phyloP scores from a whole-genome alignment of 2,888 invertebrate species.

The Hetaerina titia region DNA sequence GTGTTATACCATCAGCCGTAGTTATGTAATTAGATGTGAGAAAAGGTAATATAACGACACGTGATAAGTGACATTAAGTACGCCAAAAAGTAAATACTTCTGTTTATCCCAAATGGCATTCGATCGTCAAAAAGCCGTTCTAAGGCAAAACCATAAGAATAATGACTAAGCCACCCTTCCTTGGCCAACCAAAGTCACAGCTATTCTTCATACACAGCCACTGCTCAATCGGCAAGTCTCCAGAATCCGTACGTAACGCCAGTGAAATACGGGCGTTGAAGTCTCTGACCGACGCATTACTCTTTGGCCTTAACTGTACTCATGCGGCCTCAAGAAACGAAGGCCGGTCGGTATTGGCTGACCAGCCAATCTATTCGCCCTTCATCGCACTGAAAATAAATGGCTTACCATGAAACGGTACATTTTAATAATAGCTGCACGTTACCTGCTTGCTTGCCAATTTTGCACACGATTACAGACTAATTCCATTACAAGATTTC shows the following conservation, averaged over 20 bases:
- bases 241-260: not conserved
- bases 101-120: too few relatives aligned
- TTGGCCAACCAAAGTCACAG: not conserved
- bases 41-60: too few relatives aligned
- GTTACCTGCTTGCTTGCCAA: slow-evolving; percentile 14
- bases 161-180: too few relatives aligned
- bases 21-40: too few relatives aligned
- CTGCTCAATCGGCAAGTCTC: not conserved
- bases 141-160: too few relatives aligned
- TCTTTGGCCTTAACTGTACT: slow-evolving; percentile 64
- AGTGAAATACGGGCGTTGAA: slow-evolving; percentile 39
- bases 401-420: not conserved
- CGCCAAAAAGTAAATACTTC: too few relatives aligned
- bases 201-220: not conserved
- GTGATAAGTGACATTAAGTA: too few relatives aligned
- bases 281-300: slow-evolving; percentile 43
- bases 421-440: not conserved
- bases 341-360: slow-evolving; percentile 48
- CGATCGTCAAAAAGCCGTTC: too few relatives aligned
- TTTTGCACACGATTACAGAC: not conserved
- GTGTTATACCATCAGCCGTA: too few relatives aligned
- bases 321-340: slow-evolving; percentile 41
- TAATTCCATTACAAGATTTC: too few relatives aligned
- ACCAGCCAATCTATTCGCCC: slow-evolving; percentile 48
- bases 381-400: slow-evolving; percentile 20